These are phyloP conservation scores for Heliothis peltigera DNA, from an alignment of 2,888 invertebrate species.

Conservation along the genomic window DNA sequence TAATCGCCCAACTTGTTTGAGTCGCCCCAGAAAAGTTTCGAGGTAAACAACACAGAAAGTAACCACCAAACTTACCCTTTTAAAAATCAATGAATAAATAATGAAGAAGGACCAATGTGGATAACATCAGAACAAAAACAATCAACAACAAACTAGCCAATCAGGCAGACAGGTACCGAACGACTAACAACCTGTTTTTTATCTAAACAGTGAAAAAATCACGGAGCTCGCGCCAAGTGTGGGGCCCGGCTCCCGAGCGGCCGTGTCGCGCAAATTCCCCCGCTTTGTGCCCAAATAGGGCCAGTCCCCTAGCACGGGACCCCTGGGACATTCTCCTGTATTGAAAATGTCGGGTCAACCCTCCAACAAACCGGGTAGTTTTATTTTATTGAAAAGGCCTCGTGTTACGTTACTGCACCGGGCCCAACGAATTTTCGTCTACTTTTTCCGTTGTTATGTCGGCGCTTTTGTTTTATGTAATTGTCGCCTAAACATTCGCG, in stretches of 20 bases:
- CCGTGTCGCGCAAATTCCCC: conserved; percentile 62
- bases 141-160: conserved; percentile 33
- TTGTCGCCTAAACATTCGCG: conserved; percentile 41
- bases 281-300: conserved; percentile 65
- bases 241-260: conserved; percentile 52
- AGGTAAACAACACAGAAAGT: not conserved
- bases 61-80: not conserved
- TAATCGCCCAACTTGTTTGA: not conserved
- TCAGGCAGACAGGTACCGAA: conserved; percentile 48
- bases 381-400: conserved; percentile 70
- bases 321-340: conserved; percentile 62
- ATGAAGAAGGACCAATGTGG: not conserved
- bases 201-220: conserved; percentile 63
- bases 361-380: conserved; percentile 63
- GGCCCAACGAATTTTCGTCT: conserved; percentile 50
- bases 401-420: conserved; percentile 52
- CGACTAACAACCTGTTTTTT: conserved; percentile 57
- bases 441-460: conserved; percentile 42
- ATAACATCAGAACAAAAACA: conserved; percentile 7
- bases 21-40: not conserved
- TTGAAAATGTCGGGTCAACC: conserved; percentile 67
- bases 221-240: conserved; percentile 53
- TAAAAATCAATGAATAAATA: not conserved
- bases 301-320: conserved; percentile 56
- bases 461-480: conserved; percentile 38